Evolutionary conservation across 1,140 invertebrate species (phyloP), one percentile per base, ranked within the genome.

Genomic region (Sitophilus oryzae): DNA sequence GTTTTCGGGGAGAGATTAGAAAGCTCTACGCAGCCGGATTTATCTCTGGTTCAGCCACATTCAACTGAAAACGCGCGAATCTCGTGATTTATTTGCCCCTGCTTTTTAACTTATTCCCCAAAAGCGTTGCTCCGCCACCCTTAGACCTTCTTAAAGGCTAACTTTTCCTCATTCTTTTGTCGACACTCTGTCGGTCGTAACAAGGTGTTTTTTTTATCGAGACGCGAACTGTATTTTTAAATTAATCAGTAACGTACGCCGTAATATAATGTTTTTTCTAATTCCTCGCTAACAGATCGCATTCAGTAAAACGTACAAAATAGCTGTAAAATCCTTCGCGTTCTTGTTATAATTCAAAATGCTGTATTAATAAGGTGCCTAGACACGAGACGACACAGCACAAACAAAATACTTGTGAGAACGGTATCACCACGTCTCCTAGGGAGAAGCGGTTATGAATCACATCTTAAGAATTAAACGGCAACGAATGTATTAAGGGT

Each of bases 401-500:
- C 11, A 30, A 30, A 30, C 25, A 30, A 30, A 30, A 30, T 30
- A 30, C 25, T 30, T 30, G 25, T 30, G 25, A 30, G 25, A 30
- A 30, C 25, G 25, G 25, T 11, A 30, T 30, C 25, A 30, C 25
- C 11, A 30, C 25, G 25, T 30, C 25, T 30, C 25, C 25, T 30
- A 30, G 25, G 25, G 25, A 30, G 25, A 30, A 30, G 25, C 25
- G 30, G 52, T 54, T 54, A 54, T 54, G 52, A 54, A 54, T 54
- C 41, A 54, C 60, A 65, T 66, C 66, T 68, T 70, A 67, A 68
- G 66, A 68, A 68, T 67, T 68, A 67, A 59, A 69, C 52, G 62
- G 61, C 61, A 66, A 67, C 57, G 64, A 70, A 70, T 68, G 64
- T 67, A 67, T 68, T 70, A 70, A 67, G 66, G 66, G 64, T 70